Evolutionary conservation across 2,797 vertebrate genomes (phyloP).

Genomic region (Aplochiton taeniatus): DNA sequence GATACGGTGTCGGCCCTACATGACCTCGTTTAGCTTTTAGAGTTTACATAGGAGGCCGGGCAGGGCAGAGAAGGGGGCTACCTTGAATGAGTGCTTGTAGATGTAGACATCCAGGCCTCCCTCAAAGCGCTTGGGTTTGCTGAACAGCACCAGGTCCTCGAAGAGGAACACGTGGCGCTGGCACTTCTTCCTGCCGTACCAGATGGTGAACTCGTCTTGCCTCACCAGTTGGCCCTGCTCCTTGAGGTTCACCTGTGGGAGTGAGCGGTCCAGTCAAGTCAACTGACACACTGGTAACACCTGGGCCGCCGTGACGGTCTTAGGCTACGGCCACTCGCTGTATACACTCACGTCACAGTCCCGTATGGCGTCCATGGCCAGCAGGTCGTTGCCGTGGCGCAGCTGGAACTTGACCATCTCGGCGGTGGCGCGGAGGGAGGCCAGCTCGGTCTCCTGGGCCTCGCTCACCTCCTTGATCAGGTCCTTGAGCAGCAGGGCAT

Average conservation of each 20-base stretch:
- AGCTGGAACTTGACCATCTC: slow-evolving; percentile 88
- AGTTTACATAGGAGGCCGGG: too few species aligned
- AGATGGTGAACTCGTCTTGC: slow-evolving; percentile 91
- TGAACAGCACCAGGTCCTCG: slow-evolving; percentile 93
- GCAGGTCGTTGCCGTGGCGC: slow-evolving; percentile 84
- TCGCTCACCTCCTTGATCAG: slow-evolving; percentile 81
- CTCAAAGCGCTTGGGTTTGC: slow-evolving; percentile 89
- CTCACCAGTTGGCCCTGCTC: slow-evolving; percentile 95
- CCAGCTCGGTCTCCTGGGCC: slow-evolving; percentile 80
- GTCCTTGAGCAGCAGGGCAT: slow-evolving; percentile 83
- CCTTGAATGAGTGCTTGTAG: slow-evolving; percentile 97
- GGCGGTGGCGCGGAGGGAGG: slow-evolving; percentile 77
- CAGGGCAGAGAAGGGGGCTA: slow-evolving; percentile 43
- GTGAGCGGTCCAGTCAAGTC: neutral
- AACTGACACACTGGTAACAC: too few species aligned
- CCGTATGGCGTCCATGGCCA: slow-evolving; percentile 86
- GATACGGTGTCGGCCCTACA: too few species aligned
- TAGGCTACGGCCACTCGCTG: too few species aligned
- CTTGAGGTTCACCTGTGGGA: slow-evolving; percentile 92
- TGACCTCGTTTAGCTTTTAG: too few species aligned
- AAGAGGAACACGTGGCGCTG: slow-evolving; percentile 93
- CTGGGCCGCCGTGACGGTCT: too few species aligned
- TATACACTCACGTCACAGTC: slow-evolving; percentile 79
- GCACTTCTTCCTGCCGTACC: slow-evolving; percentile 85
- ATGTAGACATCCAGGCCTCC: slow-evolving; percentile 86